Percentiles rank a stretch among this genome's conserved stretches.
These are phyloP conservation scores for Amphipyra berbera DNA, from an alignment of 2,888 invertebrate genomes.

Conservation along the genomic window DNA sequence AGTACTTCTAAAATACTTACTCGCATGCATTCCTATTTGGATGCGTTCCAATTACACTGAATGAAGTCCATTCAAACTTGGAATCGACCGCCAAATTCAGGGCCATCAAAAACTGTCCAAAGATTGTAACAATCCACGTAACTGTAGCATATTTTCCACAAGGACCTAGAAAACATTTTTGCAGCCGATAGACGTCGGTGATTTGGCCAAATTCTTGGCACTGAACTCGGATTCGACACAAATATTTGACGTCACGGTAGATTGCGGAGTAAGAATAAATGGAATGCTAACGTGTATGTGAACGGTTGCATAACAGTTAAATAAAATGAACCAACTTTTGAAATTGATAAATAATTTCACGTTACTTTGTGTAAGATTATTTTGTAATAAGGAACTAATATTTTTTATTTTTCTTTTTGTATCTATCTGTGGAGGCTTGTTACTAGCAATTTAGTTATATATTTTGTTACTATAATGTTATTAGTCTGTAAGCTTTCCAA, in stretches of 20 bases:
- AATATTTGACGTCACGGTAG: constrained; percentile 31
- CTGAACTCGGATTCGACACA: constrained; percentile 35
- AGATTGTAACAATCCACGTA: constrained; percentile 33
- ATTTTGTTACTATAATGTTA: no score
- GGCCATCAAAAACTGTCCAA: constrained; percentile 29
- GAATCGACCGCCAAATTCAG: constrained; percentile 41
- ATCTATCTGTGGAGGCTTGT: no score
- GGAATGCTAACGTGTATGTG: background rate
- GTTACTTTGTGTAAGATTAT: no score
- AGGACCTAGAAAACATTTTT: constrained; percentile 36
- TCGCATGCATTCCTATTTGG: constrained; percentile 53
- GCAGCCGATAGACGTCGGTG: constrained; percentile 31
- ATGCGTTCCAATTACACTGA: constrained; percentile 52
- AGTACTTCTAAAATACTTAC: constrained; percentile 46
- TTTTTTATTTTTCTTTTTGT: no score
- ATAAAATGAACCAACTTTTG: no score
- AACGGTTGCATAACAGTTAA: background rate
- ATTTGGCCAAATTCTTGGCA: constrained; percentile 54
- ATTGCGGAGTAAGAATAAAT: constrained; percentile 5
- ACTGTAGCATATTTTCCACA: constrained; percentile 41
- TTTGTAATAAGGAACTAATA: no score
- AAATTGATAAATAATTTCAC: no score
- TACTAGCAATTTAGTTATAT: no score
- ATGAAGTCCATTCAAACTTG: constrained; percentile 48
- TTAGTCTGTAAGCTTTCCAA: no score